A percentile compares a stretch with the other conserved stretches of the same genome.
Evolutionary conservation across 2,797 vertebrate genomes (phyloP).

Genomic region (Poecile montanus): DNA sequence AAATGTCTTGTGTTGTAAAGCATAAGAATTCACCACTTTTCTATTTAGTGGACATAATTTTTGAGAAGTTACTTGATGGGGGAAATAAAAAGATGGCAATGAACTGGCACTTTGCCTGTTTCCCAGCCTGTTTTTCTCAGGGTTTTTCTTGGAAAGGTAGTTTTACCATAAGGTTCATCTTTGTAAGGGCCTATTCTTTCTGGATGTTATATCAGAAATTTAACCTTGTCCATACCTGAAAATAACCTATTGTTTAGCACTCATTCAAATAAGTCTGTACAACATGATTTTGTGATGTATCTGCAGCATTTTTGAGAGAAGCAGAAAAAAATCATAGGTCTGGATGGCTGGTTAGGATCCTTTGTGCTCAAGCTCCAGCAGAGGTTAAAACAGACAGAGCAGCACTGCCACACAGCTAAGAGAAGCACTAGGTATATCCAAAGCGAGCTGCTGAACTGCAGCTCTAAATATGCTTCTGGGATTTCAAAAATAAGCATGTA

Average conservation of each 20-base stretch:
- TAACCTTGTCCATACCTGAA: neutral
- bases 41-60: neutral
- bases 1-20: neutral
- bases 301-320: neutral
- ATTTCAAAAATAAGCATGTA: neutral
- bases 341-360: neutral
- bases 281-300: neutral
- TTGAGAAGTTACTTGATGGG: neutral
- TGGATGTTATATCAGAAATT: neutral
- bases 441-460: neutral
- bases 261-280: neutral
- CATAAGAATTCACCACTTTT: neutral
- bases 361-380: neutral
- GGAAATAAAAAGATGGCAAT: accelerated
- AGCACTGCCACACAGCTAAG: neutral
- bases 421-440: neutral
- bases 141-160: neutral
- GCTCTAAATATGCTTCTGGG: neutral
- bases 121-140: neutral
- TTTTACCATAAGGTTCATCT: neutral
- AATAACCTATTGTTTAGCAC: neutral
- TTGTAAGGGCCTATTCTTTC: neutral
- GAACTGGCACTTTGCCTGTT: neutral
- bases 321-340: neutral
- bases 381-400: neutral